phyloP scores from a whole-genome alignment of 2,797 vertebrate species.

The Pseudochirops corinnae region DNA sequence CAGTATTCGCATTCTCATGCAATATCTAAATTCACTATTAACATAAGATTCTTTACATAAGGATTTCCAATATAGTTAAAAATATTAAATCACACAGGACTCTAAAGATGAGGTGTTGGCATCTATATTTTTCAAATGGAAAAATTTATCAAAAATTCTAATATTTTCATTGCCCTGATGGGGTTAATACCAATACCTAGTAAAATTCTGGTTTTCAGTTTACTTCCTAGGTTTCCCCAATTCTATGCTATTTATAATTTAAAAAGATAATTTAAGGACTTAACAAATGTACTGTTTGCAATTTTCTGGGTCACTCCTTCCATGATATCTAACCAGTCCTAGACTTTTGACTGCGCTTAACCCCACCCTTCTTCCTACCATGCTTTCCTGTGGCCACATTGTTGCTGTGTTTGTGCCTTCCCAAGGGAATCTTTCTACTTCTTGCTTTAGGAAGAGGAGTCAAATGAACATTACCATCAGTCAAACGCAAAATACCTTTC shows the following conservation, averaged over 20 bases:
- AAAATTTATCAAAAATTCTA: conserved; percentile 2
- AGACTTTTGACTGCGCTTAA: not conserved
- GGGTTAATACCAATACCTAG: not conserved
- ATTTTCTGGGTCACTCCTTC: not conserved
- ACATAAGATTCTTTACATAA: not conserved
- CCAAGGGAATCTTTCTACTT: not conserved
- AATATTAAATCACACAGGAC: not conserved
- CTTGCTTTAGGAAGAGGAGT: not conserved
- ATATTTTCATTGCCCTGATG: not conserved
- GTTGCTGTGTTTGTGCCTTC: not conserved
- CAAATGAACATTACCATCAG: not conserved
- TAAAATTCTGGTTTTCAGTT: conserved; percentile 11
- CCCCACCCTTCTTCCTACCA: not conserved
- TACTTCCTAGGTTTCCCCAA: conserved; percentile 9
- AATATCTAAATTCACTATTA: not conserved
- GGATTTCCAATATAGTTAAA: not conserved
- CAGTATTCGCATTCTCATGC: not conserved
- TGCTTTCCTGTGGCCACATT: not conserved
- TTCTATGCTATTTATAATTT: conserved; percentile 3
- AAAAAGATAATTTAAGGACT: conserved; percentile 22
- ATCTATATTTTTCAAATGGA: conserved; percentile 3
- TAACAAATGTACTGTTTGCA: not conserved
- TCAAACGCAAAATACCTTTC: not conserved
- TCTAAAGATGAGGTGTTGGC: conserved; percentile 7
- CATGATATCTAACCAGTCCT: not conserved